Evolutionary conservation across 2,113 vertebrate genomes (phyloP).

Genomic region (Pterocles burchelli): DNA sequence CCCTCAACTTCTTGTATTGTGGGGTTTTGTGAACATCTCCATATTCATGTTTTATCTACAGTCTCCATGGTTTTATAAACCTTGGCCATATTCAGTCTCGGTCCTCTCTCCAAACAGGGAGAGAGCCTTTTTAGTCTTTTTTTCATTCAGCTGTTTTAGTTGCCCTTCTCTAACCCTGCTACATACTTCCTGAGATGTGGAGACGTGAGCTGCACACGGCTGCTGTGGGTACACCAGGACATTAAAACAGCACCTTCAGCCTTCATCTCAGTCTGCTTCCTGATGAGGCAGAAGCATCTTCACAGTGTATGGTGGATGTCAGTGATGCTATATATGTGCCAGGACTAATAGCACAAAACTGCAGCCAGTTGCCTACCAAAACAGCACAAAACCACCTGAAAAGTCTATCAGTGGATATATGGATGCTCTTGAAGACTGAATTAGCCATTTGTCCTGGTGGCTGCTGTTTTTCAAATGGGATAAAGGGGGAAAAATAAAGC

Average conservation of each 20-base stretch:
- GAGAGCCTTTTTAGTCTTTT: not conserved
- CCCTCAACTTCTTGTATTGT: not conserved
- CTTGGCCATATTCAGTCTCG: not conserved
- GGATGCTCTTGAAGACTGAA: not conserved
- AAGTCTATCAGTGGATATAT: not conserved
- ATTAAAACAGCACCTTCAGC: fast-evolving
- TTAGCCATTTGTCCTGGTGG: not conserved
- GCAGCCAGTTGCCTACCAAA: not conserved
- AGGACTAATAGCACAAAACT: not conserved
- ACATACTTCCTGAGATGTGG: not conserved
- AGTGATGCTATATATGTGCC: not conserved
- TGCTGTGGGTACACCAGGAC: not conserved
- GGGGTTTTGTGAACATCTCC: not conserved
- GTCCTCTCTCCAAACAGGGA: not conserved
- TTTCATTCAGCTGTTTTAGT: not conserved
- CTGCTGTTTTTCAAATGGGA: slow-evolving; percentile 3
- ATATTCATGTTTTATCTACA: not conserved
- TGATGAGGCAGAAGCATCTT: not conserved
- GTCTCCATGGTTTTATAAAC: not conserved
- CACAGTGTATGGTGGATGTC: not conserved
- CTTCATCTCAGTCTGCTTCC: not conserved
- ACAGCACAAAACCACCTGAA: not conserved
- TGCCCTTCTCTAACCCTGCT: not conserved
- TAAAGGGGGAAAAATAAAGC: not conserved
- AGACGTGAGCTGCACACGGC: not conserved